Conservation (phyloP, 2,113 vertebrate genomes). For the Bostrychus sinensis region DNA sequence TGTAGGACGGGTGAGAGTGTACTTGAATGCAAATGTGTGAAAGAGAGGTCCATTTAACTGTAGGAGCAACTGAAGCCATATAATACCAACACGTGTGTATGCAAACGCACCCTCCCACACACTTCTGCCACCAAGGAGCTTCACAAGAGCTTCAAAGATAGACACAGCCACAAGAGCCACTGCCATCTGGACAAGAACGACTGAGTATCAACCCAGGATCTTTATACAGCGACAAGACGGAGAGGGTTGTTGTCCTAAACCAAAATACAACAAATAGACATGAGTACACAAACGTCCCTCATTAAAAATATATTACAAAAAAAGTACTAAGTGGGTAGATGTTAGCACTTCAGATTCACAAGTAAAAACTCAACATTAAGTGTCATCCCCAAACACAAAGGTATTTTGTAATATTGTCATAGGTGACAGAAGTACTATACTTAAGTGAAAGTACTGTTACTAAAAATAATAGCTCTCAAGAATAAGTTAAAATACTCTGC, state of each 20-base stretch:
- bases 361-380: too few species aligned
- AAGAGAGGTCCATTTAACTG: slow-evolving; percentile 2
- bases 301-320: too few species aligned
- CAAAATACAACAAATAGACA: slow-evolving; percentile 4
- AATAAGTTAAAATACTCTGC: too few species aligned
- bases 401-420: too few species aligned
- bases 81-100: background rate
- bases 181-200: slow-evolving; percentile 76
- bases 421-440: too few species aligned
- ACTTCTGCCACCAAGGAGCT: slow-evolving; percentile 38
- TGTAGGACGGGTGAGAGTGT: slow-evolving; percentile 32
- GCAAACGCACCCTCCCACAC: slow-evolving; percentile 30
- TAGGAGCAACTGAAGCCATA: background rate
- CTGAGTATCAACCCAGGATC: slow-evolving; percentile 49
- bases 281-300: background rate
- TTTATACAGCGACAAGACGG: slow-evolving; percentile 50
- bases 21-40: slow-evolving; percentile 32
- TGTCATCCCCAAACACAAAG: too few species aligned
- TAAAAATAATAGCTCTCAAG: too few species aligned
- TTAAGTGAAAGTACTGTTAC: too few species aligned
- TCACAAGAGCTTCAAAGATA: slow-evolving; percentile 40
- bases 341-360: too few species aligned
- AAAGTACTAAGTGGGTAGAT: too few species aligned
- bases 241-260: background rate
- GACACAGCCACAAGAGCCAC: slow-evolving; percentile 37